Base-by-base conservation (phyloP, 2,888 invertebrate species). In the Lycia hirtaria region DNA sequence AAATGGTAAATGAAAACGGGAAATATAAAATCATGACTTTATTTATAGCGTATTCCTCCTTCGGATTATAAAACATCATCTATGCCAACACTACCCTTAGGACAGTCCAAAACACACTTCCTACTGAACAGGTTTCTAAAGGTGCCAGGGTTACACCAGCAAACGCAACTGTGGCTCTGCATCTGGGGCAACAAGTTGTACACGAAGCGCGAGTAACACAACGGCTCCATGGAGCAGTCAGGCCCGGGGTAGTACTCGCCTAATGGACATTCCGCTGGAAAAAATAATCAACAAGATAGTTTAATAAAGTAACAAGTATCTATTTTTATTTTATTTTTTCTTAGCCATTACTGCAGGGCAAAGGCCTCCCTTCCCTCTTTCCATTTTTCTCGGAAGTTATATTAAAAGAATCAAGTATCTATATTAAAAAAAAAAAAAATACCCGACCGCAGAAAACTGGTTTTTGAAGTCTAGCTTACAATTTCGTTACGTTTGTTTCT, bases 231-330 rank as follows among this genome's bases (percentile, higher is more conserved):
- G 0, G 74, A 74, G 5, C 78, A 78, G 49, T 77, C 62, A 0
- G 72, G 74, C 0, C 78, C 78, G 0, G 78, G 80, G n/a, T 73
- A 56, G 49, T 74, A 73, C 53, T 80, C 76, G 20, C 68, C 68
- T 0, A 64, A 45, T 1, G 71, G 73, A 12, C 77, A 78, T 24
- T 45, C 7, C 14, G 47, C 68, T 73, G 69, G 15, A 43, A 56
- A 22, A 45, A 10, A 15, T 3, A 26, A 4, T 15, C 14, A 41
- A n/a, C 1, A 4, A n/a, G 9, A 17, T 17, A 17, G 3, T 17
- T 5, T 32, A 5, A 10, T 6, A 28, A 28, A 26, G n/a, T 10
- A 28, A 3, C 9, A 28, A 28, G n/a, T 10, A 28, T 10, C 9
- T 9, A 4, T 12, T 30, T 30, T 30, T 12, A 12, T n/a, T n/a